Evolutionary conservation across 2,113 vertebrate species (phyloP), one percentile per base, ranked within the genome.

Genomic region (Ellobius talpinus): DNA sequence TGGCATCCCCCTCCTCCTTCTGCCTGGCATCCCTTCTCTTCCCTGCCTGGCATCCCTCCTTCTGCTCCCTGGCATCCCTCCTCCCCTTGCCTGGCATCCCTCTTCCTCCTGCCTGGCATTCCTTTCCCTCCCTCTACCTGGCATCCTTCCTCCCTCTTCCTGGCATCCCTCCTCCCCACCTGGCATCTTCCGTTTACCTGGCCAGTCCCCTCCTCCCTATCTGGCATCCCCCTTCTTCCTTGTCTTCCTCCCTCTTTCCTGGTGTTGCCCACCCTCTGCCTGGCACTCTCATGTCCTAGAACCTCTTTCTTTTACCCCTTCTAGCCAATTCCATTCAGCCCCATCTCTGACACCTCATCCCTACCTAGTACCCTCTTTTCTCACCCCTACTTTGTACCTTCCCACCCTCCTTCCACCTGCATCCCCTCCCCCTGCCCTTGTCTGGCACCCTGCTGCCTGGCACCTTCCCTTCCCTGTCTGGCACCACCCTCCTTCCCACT

Each of bases 371-470:
- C 14, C 36, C 76, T 61, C 68, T 23, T 33, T 31, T 26, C 31
- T 66, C 26, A 24, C 12, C 87, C 68, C 73, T 68, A 36, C 58
- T 88, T 82, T 68, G 73, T 8, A 26, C 68, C 66, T n/a, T 65
- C 72, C 89, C 11, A 21, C 26, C 70, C 55, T 63, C 47, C 47
- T 42, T 29, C n/a, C 42, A 50, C 81, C 81, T 70, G 63, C 17
- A 10, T 10, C 16, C 55, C 42, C 45, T 26, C 39, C 31, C 52
- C 31, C 2, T 17, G 9, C 50, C 88, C 87, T 58, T 61, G 74
- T 84, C 95, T 95, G 91, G 91, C 93, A 68, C 70, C 17, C 79
- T n/a, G 65, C 42, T 36, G 31, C 72, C 94, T 88, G 89, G 77
- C 79, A 77, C 78, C 19, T 73, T 68, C 92, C 84, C 82, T 65